Evolutionary conservation across 2,797 vertebrate species (phyloP).

Genomic region (Lindbergichthys nudifrons): DNA sequence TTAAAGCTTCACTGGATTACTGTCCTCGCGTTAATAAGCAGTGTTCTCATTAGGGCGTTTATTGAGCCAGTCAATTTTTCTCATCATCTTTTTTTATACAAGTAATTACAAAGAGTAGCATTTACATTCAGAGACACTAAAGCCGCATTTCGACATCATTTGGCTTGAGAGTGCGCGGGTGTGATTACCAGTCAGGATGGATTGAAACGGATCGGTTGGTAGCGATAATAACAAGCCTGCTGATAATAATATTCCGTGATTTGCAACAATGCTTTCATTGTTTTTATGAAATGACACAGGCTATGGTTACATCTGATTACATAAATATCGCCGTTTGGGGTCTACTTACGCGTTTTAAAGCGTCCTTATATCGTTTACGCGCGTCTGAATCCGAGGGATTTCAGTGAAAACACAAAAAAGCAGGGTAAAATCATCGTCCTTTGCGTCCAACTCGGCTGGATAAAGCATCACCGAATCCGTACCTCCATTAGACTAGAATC

Average conservation of each 20-base stretch:
- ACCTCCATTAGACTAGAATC: conserved; percentile 81
- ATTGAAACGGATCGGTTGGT: conserved; percentile 10
- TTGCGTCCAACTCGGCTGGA: conserved; percentile 63
- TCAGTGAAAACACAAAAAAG: conserved; percentile 21
- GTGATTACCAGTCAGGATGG: conserved; percentile 29
- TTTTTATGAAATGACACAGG: neutral
- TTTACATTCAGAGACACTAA: conserved; percentile 3
- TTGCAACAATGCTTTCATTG: neutral
- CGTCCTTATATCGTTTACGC: conserved; percentile 60
- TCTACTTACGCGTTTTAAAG: conserved; percentile 73
- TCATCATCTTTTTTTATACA: conserved; percentile 32
- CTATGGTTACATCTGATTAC: conserved; percentile 9
- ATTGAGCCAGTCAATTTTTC: conserved; percentile 55
- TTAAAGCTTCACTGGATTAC: conserved; percentile 75
- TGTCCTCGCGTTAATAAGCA: conserved; percentile 60
- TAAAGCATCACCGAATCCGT: conserved; percentile 67
- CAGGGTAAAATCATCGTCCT: conserved; percentile 41
- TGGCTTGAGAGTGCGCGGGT: conserved; percentile 21
- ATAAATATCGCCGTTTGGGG: conserved; percentile 21
- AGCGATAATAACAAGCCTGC: conserved; percentile 44
- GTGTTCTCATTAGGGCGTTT: conserved; percentile 64
- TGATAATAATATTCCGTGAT: neutral
- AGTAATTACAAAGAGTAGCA: conserved; percentile 49
- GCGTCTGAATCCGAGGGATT: conserved; percentile 57
- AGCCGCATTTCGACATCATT: conserved; percentile 43